phyloP scores from a whole-genome alignment of 2,797 vertebrate genomes.

The Pogonophryne albipinna region DNA sequence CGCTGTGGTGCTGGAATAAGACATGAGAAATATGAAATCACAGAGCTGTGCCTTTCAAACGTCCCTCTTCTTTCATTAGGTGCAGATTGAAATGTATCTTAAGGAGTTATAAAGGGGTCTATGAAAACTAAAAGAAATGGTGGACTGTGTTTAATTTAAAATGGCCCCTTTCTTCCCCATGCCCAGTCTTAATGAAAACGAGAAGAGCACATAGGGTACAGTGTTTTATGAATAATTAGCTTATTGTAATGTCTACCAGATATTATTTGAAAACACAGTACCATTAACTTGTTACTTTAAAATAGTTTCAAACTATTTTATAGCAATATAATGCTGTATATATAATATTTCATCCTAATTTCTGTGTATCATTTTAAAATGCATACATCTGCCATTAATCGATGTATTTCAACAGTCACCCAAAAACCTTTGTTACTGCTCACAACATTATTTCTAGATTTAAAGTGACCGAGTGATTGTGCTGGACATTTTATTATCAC shows the following conservation, averaged over 20 bases:
- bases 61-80: background rate
- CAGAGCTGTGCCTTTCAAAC: conserved; percentile 10
- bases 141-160: conserved; percentile 3
- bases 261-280: background rate
- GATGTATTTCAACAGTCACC: background rate
- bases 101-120: background rate
- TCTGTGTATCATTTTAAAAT: background rate
- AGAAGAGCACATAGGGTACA: too few relatives aligned
- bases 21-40: conserved; percentile 13
- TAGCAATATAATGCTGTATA: background rate
- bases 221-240: conserved; percentile 10
- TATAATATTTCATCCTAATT: background rate
- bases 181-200: background rate
- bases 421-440: conserved; percentile 20
- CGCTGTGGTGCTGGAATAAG: background rate
- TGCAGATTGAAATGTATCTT: background rate
- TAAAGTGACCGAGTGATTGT: conserved; percentile 32
- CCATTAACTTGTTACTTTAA: background rate
- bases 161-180: background rate
- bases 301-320: background rate
- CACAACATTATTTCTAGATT: conserved; percentile 43
- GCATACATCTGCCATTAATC: conserved; percentile 1
- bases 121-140: conserved; percentile 9
- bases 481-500: conserved; percentile 27
- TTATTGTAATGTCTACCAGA: background rate